Evolutionary conservation across 2,797 vertebrate species (phyloP), one percentile per base, ranked within the genome.

Genomic region (Acanthurus leucopareius): DNA sequence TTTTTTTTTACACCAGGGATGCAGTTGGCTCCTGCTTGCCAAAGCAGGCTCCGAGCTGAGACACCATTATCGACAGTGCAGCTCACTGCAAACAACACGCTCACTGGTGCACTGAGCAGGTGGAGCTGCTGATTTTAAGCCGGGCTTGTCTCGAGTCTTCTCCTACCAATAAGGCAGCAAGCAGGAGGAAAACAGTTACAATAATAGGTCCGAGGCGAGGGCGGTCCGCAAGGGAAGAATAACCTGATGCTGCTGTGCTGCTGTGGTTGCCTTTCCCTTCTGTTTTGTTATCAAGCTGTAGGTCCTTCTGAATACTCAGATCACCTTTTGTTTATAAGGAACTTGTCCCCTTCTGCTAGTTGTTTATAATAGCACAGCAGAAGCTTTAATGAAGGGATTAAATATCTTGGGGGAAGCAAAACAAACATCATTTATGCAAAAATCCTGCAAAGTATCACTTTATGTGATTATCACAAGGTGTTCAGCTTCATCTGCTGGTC

Each of bases 51-150:
- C 42, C 52, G 14, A 48, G 59, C 76, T 77, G 63, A 72, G 78
- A 66, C 44, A 19, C 60, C 47, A 70, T 67, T 74, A 83, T 70
- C 35, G 4, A 16, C 59, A 52, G 59, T 52, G 62, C n/a, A 68
- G 62, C 54, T 80, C 28, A 47, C 35, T 63, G 71, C 32, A 73
- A 80, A 56, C 52, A 61, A 64, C 40, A 42, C 40, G 10, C 40
- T 42, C 40, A 8, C 67, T 28, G 57, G 45, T 52, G 59, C 54
- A 59, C 52, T 61, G 44, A 80, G 58, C 59, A 38, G 49, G 44
- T 58, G 42, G 58, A 75, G 67, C 60, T 56, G 71, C 71, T 80
- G 56, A 66, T 86, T 86, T 82, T 69, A 40, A 64, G 38, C 51
- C 19, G 25, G 38, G 53, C 38, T 66, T 69, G 40, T 82, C 49